phyloP scores from a whole-genome alignment of 2,113 vertebrate genomes.

The Phalacrocorax carbo region DNA sequence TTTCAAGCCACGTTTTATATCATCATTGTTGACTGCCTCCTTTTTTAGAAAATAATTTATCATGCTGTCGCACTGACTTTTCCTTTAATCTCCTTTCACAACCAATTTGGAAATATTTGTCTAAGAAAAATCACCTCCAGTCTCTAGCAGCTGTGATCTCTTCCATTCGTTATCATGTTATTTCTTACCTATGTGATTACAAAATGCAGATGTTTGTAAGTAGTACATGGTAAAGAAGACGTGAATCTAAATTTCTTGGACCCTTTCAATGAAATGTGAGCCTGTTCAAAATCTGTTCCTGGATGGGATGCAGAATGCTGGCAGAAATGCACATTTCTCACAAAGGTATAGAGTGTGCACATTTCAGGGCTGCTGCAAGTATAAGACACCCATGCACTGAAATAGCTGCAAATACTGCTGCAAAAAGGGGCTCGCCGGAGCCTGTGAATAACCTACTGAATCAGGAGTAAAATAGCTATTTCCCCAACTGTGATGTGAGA shows the following conservation, averaged over 20 bases:
- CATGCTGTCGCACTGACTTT: neutral
- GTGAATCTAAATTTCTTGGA: neutral
- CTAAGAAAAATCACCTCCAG: neutral
- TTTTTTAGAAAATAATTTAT: neutral
- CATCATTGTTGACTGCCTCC: neutral
- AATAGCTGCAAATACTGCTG: neutral
- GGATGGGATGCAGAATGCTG: neutral
- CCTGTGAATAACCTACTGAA: neutral
- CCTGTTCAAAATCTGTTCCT: neutral
- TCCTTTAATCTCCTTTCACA: neutral
- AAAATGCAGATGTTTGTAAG: neutral
- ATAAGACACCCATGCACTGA: rapidly evolving
- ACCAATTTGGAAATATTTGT: neutral
- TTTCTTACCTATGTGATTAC: neutral
- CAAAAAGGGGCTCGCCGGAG: rapidly evolving
- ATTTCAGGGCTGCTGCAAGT: neutral
- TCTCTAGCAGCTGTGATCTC: neutral
- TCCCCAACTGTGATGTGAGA: neutral
- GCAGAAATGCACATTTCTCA: neutral
- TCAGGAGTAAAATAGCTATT: rapidly evolving
- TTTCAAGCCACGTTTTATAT: neutral
- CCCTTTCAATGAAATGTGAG: neutral
- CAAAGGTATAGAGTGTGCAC: rapidly evolving
- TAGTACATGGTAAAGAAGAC: neutral
- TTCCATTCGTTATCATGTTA: rapidly evolving